A percentile compares a stretch with the other conserved stretches of the same genome.
Conservation (phyloP, 1,140 invertebrate genomes). For the Berghia stephanieae region DNA sequence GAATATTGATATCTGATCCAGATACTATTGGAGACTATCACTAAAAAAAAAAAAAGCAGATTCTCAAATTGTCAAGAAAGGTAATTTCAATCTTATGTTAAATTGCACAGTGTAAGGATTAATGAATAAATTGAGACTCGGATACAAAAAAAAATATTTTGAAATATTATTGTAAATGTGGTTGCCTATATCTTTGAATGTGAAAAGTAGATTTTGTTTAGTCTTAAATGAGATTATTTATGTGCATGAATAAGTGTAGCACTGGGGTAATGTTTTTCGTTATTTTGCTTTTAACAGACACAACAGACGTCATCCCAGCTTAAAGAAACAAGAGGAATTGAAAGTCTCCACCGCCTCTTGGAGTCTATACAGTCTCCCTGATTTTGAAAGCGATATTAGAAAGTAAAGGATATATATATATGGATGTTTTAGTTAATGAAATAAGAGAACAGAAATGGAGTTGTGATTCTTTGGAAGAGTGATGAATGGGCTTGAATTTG, state of each 20-base stretch:
- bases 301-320: slow-evolving; percentile 41
- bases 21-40: not conserved
- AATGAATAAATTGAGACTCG: not conserved
- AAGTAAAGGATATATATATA: not conserved
- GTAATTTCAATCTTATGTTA: not conserved
- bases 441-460: no score
- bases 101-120: not conserved
- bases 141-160: not conserved
- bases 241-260: not conserved
- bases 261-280: not conserved
- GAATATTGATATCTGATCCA: not conserved
- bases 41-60: not conserved
- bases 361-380: slow-evolving; percentile 34
- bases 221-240: not conserved
- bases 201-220: not conserved
- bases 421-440: no score
- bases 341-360: slow-evolving; percentile 44
- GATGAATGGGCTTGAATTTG: not conserved
- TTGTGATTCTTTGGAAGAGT: no score
- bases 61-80: no score
- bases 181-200: no score
- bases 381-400: not conserved
- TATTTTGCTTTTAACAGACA: slow-evolving; percentile 37
- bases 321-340: slow-evolving; percentile 45
- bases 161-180: no score